Conservation (phyloP, 1,140 invertebrate species). For the Daktulosphaira vitifoliae region DNA sequence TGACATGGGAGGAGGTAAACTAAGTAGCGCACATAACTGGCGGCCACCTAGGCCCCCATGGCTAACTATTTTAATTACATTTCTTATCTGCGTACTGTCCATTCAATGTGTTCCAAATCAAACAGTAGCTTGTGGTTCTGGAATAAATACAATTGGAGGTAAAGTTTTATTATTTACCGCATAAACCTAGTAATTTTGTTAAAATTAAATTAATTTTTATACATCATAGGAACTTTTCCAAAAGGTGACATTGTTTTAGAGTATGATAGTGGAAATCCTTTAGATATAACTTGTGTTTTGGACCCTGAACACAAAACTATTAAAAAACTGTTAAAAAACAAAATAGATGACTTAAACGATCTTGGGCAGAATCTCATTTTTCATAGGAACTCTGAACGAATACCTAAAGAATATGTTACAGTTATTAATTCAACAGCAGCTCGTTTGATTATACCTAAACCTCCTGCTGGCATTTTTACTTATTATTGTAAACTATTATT, state of each 20-base stretch:
- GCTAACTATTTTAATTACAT: not conserved
- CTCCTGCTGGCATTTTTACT: slow-evolving; percentile 43
- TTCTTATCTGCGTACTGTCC: too few species aligned
- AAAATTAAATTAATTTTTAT: too few species aligned
- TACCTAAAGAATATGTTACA: slow-evolving; percentile 46
- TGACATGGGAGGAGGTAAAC: too few species aligned
- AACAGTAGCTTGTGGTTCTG: not conserved
- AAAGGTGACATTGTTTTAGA: slow-evolving; percentile 48
- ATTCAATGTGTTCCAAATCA: not conserved
- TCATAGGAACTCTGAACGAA: slow-evolving; percentile 44
- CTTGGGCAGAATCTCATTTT: slow-evolving; percentile 47
- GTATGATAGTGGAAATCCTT: slow-evolving; percentile 45
- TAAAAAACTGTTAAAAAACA: slow-evolving; percentile 46
- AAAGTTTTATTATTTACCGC: too few species aligned
- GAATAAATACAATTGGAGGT: slow-evolving; percentile 11
- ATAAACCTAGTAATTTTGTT: too few species aligned
- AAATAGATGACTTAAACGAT: slow-evolving; percentile 42
- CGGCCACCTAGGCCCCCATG: slow-evolving; percentile 13
- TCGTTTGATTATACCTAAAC: slow-evolving; percentile 44
- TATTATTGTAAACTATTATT: slow-evolving; percentile 44
- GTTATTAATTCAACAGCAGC: slow-evolving; percentile 48
- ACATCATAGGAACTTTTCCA: slow-evolving; percentile 50
- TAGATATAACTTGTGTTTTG: slow-evolving; percentile 47
- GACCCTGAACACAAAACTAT: slow-evolving; percentile 43
- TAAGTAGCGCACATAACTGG: slow-evolving; percentile 1